These are phyloP conservation scores for Pteruthius melanotis DNA, from an alignment of 2,113 vertebrate genomes.

Conservation along the genomic window DNA sequence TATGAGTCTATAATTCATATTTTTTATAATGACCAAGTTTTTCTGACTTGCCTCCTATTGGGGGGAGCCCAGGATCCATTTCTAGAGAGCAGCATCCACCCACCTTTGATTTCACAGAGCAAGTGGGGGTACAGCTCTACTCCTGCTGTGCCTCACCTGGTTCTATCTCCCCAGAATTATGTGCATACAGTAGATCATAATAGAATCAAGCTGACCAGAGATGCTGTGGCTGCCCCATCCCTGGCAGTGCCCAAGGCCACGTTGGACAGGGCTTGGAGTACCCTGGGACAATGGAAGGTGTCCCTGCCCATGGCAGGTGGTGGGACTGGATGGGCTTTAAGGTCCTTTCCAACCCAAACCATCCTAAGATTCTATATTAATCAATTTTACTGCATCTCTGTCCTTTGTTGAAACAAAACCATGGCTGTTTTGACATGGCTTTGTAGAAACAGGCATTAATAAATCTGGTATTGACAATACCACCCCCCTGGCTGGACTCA, in stretches of 20 bases:
- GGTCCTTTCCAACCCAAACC: not conserved
- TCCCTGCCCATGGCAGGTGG: not conserved
- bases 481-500: not conserved
- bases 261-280: not conserved
- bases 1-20: not conserved
- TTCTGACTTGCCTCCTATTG: not conserved
- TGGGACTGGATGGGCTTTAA: not conserved
- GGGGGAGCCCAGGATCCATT: not conserved
- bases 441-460: not conserved
- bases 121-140: not conserved
- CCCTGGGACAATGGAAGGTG: not conserved
- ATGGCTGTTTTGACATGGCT: not conserved
- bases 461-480: not conserved
- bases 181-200: not conserved
- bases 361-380: not conserved
- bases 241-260: not conserved
- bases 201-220: fast-evolving
- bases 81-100: not conserved
- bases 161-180: not conserved
- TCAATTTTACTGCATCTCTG: not conserved
- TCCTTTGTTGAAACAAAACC: not conserved
- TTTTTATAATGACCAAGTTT: not conserved
- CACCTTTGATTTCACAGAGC: not conserved
- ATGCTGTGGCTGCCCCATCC: not conserved
- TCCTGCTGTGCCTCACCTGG: not conserved